A percentile compares a stretch with the other conserved stretches of the same genome.
These are phyloP conservation scores for Zenarchopterus dispar DNA, from an alignment of 2,797 vertebrate species.

Conservation along the genomic window DNA sequence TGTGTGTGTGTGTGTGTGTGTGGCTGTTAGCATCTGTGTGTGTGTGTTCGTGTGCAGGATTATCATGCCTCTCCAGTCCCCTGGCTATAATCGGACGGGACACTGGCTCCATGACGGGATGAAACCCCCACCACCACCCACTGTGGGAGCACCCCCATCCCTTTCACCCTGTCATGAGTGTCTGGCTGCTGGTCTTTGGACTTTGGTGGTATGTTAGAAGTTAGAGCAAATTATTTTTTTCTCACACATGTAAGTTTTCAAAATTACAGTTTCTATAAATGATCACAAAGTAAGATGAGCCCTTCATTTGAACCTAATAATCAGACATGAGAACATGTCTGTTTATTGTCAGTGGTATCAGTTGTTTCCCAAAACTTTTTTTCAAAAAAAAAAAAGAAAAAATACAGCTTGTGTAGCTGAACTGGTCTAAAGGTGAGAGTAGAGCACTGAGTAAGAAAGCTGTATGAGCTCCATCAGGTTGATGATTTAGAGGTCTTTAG, in stretches of 20 bases:
- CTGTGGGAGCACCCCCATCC: constrained; percentile 65
- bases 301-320: background rate
- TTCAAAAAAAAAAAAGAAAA: background rate
- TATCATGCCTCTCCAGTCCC: constrained; percentile 78
- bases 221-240: constrained; percentile 67
- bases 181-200: constrained; percentile 63
- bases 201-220: constrained; percentile 61
- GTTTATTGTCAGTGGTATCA: constrained; percentile 1
- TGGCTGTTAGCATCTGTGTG: no score
- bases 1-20: constrained; percentile 38
- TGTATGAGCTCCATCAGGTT: constrained; percentile 35
- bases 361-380: background rate
- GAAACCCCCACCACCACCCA: constrained; percentile 70
- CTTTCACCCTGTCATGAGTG: constrained; percentile 68
- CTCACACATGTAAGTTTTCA: constrained; percentile 48
- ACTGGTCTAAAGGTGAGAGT: constrained; percentile 50
- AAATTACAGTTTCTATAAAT: constrained; percentile 7
- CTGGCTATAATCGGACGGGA: constrained; percentile 89
- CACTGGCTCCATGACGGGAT: constrained; percentile 91
- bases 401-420: constrained; percentile 4
- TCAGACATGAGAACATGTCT: background rate
- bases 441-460: constrained; percentile 21
- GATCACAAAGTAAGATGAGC: constrained; percentile 2
- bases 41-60: constrained; percentile 60
- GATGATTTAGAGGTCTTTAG: constrained; percentile 57